Percentiles rank a stretch among this genome's conserved stretches.
Conservation (phyloP, 2,888 invertebrate species). For the Cryptocheilus praepositus region DNA sequence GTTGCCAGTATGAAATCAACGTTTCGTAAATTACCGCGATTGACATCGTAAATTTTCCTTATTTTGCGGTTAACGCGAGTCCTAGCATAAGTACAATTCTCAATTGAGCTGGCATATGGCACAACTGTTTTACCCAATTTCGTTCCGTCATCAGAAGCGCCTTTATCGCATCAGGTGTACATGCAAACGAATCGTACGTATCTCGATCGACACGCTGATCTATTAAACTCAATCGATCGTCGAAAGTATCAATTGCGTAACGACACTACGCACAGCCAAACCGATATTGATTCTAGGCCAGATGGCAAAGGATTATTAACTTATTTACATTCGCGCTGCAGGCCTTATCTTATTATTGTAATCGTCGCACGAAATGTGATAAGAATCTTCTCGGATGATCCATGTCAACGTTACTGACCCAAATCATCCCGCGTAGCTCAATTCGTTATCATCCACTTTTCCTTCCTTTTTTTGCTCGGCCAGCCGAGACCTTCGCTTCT, state of each 20-base stretch:
- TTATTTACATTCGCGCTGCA: conserved; percentile 54
- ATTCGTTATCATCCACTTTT: background rate
- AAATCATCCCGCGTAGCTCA: conserved; percentile 32
- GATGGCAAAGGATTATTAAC: conserved; percentile 27
- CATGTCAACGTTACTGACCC: conserved; percentile 50
- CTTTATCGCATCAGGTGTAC: conserved; percentile 9
- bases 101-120: no score
- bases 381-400: conserved; percentile 24
- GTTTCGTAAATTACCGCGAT: no score
- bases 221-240: conserved; percentile 4
- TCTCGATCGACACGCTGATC: background rate
- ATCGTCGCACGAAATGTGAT: conserved; percentile 39
- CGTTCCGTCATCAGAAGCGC: background rate
- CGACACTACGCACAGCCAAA: background rate
- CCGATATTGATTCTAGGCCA: conserved; percentile 22
- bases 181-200: background rate
- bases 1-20: no score
- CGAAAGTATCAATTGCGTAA: conserved; percentile 12
- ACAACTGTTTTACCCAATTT: background rate
- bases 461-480: no score
- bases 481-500: conserved; percentile 2
- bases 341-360: conserved; percentile 54
- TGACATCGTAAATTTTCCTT: no score
- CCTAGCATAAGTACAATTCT: no score
- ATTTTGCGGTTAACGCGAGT: no score